These are phyloP conservation scores for Portevinia maculata DNA, from an alignment of 2,888 invertebrate species.

Conservation along the genomic window DNA sequence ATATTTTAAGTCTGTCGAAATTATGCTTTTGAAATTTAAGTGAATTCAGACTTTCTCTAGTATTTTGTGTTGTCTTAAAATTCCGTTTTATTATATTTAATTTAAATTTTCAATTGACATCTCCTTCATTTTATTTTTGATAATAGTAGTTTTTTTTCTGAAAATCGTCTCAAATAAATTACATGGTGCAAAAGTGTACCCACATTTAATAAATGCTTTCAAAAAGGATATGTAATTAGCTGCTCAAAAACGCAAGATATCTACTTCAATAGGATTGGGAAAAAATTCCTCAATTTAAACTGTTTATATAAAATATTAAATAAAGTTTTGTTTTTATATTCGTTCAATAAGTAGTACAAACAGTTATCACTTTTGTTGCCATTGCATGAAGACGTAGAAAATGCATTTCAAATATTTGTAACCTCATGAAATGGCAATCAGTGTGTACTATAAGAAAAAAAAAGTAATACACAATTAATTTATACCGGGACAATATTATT, in stretches of 20 bases:
- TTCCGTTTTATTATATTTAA: conserved; percentile 16
- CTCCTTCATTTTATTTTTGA: conserved; percentile 34
- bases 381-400: not conserved
- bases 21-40: conserved; percentile 35
- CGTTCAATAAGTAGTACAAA: not conserved
- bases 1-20: not conserved
- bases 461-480: conserved; percentile 15
- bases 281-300: conserved; percentile 22
- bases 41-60: conserved; percentile 60
- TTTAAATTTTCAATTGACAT: conserved; percentile 60
- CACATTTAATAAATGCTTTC: conserved; percentile 37
- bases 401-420: not conserved
- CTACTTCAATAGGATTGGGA: conserved; percentile 23
- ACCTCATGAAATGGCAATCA: not conserved
- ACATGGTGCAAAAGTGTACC: conserved; percentile 21
- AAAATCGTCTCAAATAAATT: conserved; percentile 4
- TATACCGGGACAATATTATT: too few relatives aligned
- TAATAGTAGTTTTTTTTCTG: not conserved
- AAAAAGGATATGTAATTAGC: conserved; percentile 67
- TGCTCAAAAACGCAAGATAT: conserved; percentile 65
- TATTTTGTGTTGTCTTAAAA: conserved; percentile 22
- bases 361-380: conserved; percentile 20
- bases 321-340: not conserved
- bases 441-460: not conserved
- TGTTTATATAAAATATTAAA: not conserved